Evolutionary conservation across 2,797 vertebrate species (phyloP), one percentile per base, ranked within the genome.

Genomic region (Xyrichtys novacula): DNA sequence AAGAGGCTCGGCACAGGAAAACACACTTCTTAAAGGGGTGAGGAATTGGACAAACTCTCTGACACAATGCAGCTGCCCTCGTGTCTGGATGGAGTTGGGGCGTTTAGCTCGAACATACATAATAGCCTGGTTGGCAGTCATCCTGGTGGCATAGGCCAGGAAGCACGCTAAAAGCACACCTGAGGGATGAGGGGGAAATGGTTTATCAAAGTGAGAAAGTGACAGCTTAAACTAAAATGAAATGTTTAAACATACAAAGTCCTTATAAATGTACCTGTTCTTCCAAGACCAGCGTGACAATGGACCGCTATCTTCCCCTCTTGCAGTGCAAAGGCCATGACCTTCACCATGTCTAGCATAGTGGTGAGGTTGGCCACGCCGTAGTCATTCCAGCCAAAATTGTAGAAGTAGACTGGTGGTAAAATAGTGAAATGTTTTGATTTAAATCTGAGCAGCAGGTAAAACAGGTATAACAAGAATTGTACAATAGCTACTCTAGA

Each of bases 351-450:
- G 73, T 99, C 98, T 56, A 99, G 91, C 65, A 99, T 90, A 2
- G 94, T 88, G 0, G 94, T 95, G 63, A 98, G 95, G 63, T 94
- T 97, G 0, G 96, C 94, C 76, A 98, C 96, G 15, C 97, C 96
- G 7, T 98, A 98, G 90, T 99, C 98, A 76, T 94, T 95, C 97
- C 97, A 99, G 58, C 96, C 96, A 65, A 97, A 99, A 88, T 99
- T 99, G 90, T 99, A 99, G 93, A 96, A 99, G 90, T 97, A 99
- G 90, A 99, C 98, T 99, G 81, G 32, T 34, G 32, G 14, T 14
- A 12, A 83, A 92, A 93, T 7, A 6, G 23, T 7, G 32, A 48
- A 31, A 68, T 10, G 3, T 0, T 55, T 60, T 63, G 0, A 32
- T 32, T 82, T 48, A 46, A 4, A 26, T 1, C n/a, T 43, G 22